Base-by-base conservation (phyloP, 2,113 vertebrate genomes). In the Mungos mungo region DNA sequence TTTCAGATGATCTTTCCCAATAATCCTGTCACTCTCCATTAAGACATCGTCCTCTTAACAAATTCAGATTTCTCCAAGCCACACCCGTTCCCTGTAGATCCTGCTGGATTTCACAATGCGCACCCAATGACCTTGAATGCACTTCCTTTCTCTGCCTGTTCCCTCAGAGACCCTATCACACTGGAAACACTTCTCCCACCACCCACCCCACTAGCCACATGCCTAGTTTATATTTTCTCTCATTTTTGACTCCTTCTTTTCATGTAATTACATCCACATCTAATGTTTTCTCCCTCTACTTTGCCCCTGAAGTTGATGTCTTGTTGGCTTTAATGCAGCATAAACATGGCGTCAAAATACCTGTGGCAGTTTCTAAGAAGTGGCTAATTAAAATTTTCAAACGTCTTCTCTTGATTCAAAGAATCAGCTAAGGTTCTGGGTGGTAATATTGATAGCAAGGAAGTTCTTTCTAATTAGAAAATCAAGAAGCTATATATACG, bases 391-490 rank as follows among this genome's bases (percentile, higher is more conserved):
- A 52, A 50, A 50, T 50, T 50, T 92, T 69, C 60, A 76, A 85
- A 19, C 60, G 14, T 27, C 19, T 66, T 65, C 72, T 87, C 15
- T 88, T 97, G 77, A 45, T 14, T 93, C 38, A 88, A 77, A 77
- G 66, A 68, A 35, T 88, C 13, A 87, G 9, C 35, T 84, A 68
- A 90, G 4, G 29, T 72, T 95, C 38, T 91, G 33, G 16, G 50
- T 33, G 10, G 23, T 72, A 71, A 45, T 93, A 16, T 35, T 69
- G 6, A 47, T 15, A n/a, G 16, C 8, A 87, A 13, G 63, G 5
- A 88, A 83, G 66, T 81, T 81, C 16, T 76, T 91, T 71, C n/a
- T 93, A 93, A 41, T 65, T 82, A 54, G 68, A 38, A 71, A 90
- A 35, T 11, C 14, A 77, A 25, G 69, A 63, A 41, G 38, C 68